These are phyloP conservation scores for Anguilla anguilla DNA, from an alignment of 2,797 vertebrate species.

Conservation along the genomic window DNA sequence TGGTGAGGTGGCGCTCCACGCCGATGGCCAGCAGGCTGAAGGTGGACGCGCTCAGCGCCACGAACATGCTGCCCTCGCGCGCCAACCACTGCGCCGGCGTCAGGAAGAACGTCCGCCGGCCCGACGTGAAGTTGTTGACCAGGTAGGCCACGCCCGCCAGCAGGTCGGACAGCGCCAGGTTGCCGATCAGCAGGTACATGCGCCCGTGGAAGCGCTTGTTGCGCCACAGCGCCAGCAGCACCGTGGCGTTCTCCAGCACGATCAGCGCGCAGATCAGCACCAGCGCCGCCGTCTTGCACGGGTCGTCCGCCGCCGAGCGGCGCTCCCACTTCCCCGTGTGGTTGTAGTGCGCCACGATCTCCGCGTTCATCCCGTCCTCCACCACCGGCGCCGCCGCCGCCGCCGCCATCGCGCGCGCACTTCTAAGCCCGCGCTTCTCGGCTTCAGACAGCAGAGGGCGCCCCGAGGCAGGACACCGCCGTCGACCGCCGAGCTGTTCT, in stretches of 20 bases:
- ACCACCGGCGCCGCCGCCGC: not conserved
- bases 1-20: conserved; percentile 41
- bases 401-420: too few relatives aligned
- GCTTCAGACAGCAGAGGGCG: not conserved
- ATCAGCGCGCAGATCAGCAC: conserved; percentile 28
- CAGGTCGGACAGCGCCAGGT: conserved; percentile 43
- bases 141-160: conserved; percentile 40
- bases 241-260: conserved; percentile 33
- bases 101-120: conserved; percentile 28
- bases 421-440: not conserved
- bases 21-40: conserved; percentile 43
- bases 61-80: conserved; percentile 40
- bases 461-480: not conserved
- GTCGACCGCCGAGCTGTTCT: not conserved
- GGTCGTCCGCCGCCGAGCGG: not conserved
- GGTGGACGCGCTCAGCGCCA: conserved; percentile 37
- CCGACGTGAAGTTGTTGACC: conserved; percentile 39
- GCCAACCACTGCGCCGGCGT: conserved; percentile 34
- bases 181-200: conserved; percentile 38
- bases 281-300: conserved; percentile 16
- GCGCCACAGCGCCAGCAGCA: conserved; percentile 36
- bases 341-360: conserved; percentile 36
- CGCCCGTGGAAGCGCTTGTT: conserved; percentile 35
- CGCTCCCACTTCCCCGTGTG: conserved; percentile 22
- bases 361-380: conserved; percentile 1